These are phyloP conservation scores for Chascanopsetta lugubris DNA, from an alignment of 2,113 vertebrate genomes.

Conservation along the genomic window DNA sequence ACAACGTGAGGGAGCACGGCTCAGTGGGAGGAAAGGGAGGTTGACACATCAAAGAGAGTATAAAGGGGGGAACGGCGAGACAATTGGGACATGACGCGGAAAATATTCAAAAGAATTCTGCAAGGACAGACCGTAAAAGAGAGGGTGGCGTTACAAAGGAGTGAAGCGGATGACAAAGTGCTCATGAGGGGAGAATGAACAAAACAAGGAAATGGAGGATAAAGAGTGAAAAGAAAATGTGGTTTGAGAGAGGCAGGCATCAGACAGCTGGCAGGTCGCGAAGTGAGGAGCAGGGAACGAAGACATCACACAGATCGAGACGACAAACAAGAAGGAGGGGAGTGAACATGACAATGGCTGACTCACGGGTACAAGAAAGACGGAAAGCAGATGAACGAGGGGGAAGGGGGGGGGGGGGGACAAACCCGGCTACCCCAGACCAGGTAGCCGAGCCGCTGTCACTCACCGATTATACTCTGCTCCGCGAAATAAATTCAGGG, in stretches of 20 bases:
- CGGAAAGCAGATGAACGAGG: neutral
- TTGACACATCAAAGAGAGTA: constrained; percentile 2
- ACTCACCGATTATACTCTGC: constrained; percentile 98
- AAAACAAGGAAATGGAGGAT: neutral
- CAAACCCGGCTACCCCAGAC: no score
- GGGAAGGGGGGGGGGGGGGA: neutral
- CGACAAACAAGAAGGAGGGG: neutral
- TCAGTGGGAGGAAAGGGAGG: constrained; percentile 1
- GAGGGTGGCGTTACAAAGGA: neutral
- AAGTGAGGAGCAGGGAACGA: neutral
- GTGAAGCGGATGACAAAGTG: neutral
- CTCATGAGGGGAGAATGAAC: neutral
- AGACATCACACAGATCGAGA: neutral
- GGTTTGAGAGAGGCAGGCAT: neutral
- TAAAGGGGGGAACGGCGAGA: neutral
- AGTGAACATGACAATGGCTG: neutral
- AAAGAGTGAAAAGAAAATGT: neutral
- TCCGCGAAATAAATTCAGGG: constrained; percentile 96
- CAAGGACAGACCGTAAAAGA: neutral
- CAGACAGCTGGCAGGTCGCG: neutral
- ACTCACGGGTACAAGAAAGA: neutral
- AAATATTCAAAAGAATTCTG: neutral
- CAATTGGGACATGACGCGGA: constrained; percentile 1
- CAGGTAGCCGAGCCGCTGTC: constrained; percentile 6
- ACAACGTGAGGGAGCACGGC: constrained; percentile 3